Base-by-base conservation (phyloP, 2,888 invertebrate species). In the Dinocampus coccinellae region DNA sequence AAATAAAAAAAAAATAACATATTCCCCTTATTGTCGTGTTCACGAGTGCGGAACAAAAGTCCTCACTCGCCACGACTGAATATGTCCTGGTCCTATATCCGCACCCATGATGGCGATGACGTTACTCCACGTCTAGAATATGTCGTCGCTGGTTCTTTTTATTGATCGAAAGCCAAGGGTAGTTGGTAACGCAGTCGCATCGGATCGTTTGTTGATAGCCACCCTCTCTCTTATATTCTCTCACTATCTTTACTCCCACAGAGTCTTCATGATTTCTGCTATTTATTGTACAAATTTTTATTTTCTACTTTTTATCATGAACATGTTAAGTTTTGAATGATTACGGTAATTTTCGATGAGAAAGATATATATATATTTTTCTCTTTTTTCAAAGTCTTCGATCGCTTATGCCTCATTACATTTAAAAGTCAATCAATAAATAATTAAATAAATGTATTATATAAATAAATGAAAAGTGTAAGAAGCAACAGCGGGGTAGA, bases 121-220 rank as follows among this genome's bases (percentile, higher is more conserved):
- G 24, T 16, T 26, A 47, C 47, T 42, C 13, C 47, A 52, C 26
- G 42, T n/a, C 24, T 22, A 62, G 26, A 63, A 39, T 16, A n/a
- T n/a, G n/a, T n/a, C 26, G 13, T 20, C 42, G 26, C 16, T 42
- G 36, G 36, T 16, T 61, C 33, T 33, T 74, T 73, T 76, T 76
- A 76, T 76, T 76, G 76, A 76, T 76, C 76, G 75, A 29, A 39
- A 34, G 16, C 16, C 7, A 24, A 4, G 60, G 42, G 47, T 60
- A 67, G 60, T 67, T 61, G 72, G 72, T 73, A 75, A 75, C 76
- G 73, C 76, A 73, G 74, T 70, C 74, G 70, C 70, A 72, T 47
- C 52, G 42, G 13, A 13, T 39, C 58, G 58, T 16, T 57, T 57
- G 36, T 58, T 52, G 29, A 36, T n/a, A n/a, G n/a, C n/a, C 36